phyloP scores from a whole-genome alignment of 2,888 invertebrate genomes.

The Pycnomerus fuliginosus region DNA sequence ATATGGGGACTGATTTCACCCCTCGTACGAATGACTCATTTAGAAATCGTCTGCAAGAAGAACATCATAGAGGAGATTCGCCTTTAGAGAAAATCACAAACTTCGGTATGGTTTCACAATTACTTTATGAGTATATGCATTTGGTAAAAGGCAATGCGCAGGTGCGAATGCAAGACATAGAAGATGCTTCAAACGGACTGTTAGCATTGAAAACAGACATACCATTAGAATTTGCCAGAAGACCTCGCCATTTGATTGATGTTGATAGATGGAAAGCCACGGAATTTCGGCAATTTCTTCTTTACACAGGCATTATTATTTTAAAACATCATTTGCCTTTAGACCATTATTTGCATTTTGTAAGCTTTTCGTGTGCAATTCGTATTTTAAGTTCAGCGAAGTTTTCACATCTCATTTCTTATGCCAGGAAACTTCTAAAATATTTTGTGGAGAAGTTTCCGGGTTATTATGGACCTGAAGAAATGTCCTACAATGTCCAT shows the following conservation, averaged over 20 bases:
- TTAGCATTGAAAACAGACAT: conserved; percentile 7
- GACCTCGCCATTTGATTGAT: conserved; percentile 16
- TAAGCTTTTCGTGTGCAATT: too few relatives aligned
- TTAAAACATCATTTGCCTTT: too few relatives aligned
- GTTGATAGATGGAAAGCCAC: conserved; percentile 25
- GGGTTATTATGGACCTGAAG: too few relatives aligned
- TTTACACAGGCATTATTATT: conserved; percentile 21
- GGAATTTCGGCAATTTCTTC: conserved; percentile 21
- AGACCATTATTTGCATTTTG: too few relatives aligned
- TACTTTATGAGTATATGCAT: background rate
- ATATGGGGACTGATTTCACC: too few relatives aligned
- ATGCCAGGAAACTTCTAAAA: too few relatives aligned
- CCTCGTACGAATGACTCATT: background rate
- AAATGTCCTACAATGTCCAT: too few relatives aligned
- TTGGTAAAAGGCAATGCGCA: background rate
- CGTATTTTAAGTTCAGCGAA: too few relatives aligned
- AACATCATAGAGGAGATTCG: background rate
- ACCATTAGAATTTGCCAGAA: conserved; percentile 25
- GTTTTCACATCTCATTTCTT: too few relatives aligned
- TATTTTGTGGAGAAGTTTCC: too few relatives aligned
- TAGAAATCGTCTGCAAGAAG: background rate
- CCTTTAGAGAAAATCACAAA: background rate
- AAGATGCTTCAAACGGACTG: background rate
- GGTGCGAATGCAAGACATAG: background rate
- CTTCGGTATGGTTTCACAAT: background rate